Base-by-base conservation (phyloP, 2,113 vertebrate genomes). In the Probosciger aterrimus region DNA sequence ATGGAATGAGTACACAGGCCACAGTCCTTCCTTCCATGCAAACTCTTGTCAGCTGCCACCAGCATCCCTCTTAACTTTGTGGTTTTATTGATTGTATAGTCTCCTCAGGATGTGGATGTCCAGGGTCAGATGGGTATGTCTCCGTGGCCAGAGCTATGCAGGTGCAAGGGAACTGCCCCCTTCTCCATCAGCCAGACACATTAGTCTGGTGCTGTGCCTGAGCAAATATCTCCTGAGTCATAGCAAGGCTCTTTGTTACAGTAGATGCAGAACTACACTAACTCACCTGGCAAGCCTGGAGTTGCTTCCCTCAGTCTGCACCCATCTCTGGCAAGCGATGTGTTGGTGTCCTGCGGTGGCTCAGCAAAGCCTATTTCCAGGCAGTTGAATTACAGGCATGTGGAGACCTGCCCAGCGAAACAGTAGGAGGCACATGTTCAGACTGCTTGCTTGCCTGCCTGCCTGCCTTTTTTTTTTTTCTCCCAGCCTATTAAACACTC, bases 321-420 rank as follows among this genome's bases (percentile, higher is more conserved):
- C n/a, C 63, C 73, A 97, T 95, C 91, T 96, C 92, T 95, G 92
- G 91, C 92, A 90, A n/a, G 17, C 19, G 14, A 62, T 59, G 64
- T 14, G 49, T 18, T 81, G 79, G 59, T 94, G 95, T 93, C 86
- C 92, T 59, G 75, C 35, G 3, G 86, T 78, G 88, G 79, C 88
- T 90, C 79, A 90, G 85, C 79, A 79, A 24, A 90, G 37, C 17
- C 69, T 73, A 64, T 86, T 92, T 95, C 85, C 79, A 92, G 84
- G 93, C 88, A 76, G 92, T 65, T 93, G 85, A 90, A 85, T 73
- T 95, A 77, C 75, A 93, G 92, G 82, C 92, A 31, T 93, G 92
- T 92, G 90, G 68, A 96, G 90, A 95, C 65, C 86, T 95, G 96
- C 91, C 88, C 94, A 90, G 7, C 1, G 3, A 69, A 92, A 73